Conservation (phyloP, 2,113 vertebrate species). For the Tenrec ecaudatus region DNA sequence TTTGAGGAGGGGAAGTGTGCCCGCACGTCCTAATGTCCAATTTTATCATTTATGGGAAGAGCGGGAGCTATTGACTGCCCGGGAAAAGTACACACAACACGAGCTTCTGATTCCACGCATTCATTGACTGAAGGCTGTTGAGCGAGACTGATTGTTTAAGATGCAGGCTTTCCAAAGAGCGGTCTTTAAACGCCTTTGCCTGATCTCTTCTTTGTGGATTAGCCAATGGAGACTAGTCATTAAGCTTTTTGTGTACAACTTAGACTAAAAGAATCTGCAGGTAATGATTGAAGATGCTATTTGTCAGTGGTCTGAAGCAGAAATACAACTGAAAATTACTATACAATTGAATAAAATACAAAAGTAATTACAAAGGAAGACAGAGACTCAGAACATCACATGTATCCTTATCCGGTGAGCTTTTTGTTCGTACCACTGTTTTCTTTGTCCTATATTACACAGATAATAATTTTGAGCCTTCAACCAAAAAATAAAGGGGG, state of each 20-base stretch:
- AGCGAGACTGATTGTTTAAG: slow-evolving; percentile 76
- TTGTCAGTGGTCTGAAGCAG: slow-evolving; percentile 79
- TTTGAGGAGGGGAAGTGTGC: slow-evolving; percentile 56
- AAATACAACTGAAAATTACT: slow-evolving; percentile 64
- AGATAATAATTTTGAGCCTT: slow-evolving; percentile 83
- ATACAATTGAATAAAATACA: slow-evolving; percentile 71
- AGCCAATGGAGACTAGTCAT: slow-evolving; percentile 69
- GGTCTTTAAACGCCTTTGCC: slow-evolving; percentile 78
- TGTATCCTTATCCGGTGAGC: slow-evolving; percentile 80
- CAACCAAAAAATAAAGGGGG: slow-evolving; percentile 71
- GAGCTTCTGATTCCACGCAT: slow-evolving; percentile 70
- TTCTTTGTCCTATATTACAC: slow-evolving; percentile 81
- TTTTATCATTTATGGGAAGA: slow-evolving; percentile 65
- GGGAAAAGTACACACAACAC: slow-evolving; percentile 58
- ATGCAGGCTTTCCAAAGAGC: slow-evolving; percentile 76
- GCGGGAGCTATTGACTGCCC: slow-evolving; percentile 64
- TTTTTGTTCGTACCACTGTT: slow-evolving; percentile 83
- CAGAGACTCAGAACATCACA: slow-evolving; percentile 76
- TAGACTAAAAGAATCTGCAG: slow-evolving; percentile 79
- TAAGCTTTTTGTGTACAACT: slow-evolving; percentile 75
- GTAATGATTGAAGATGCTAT: slow-evolving; percentile 76
- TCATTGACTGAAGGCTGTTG: slow-evolving; percentile 71
- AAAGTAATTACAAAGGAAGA: slow-evolving; percentile 84
- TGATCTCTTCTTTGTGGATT: slow-evolving; percentile 78
- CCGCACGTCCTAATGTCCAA: slow-evolving; percentile 55